Base-by-base conservation (phyloP, 2,113 vertebrate genomes). In the Macrotus californicus region DNA sequence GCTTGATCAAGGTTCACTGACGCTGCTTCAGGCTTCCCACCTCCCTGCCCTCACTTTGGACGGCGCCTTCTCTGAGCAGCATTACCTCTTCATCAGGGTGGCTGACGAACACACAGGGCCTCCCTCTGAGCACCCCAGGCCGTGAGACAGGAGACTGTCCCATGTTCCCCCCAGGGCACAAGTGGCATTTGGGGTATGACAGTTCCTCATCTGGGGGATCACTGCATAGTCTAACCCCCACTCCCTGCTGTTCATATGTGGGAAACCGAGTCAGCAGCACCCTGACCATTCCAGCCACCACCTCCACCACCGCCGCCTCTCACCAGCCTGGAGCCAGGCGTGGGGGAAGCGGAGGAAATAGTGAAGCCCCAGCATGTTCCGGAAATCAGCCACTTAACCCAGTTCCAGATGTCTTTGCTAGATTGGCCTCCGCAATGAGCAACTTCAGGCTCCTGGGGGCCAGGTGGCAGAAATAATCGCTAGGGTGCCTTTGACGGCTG, bases 91-190 rank as follows among this genome's bases (percentile, higher is more conserved):
- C 24, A 39, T 61, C 8, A 3, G 59, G 22, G 36, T 82, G 50
- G 19, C 52, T 3, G 2, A 31, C 61, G 18, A 24, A 26, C 76
- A 29, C 12, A 7, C 1, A 0, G 43, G 76, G 5, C n/a, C 34
- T 52, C 54, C 70, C 12, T 56, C 21, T 9, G 54, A 34, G 46
- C 48, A 61, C 11, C 34, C 41, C 15, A 6, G 52, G n/a, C 46
- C n/a, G 41, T 0, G 16, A 56, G 48, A 54, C 46, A 16, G 24
- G 24, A 52, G n/a, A 18, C 72, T 59, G 52, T 46, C 66, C 7
- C 0, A 2, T 18, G n/a, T 64, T 50, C 77, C 72, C 6, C 13
- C 8, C 0, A 0, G 79, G n/a, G 50, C 21, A 22, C 34, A 36
- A 24, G 64, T 52, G 76, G 19, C 54, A 6, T 61, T 39, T 43